phyloP scores from a whole-genome alignment of 2,797 vertebrate species.

The Tadarida brasiliensis region DNA sequence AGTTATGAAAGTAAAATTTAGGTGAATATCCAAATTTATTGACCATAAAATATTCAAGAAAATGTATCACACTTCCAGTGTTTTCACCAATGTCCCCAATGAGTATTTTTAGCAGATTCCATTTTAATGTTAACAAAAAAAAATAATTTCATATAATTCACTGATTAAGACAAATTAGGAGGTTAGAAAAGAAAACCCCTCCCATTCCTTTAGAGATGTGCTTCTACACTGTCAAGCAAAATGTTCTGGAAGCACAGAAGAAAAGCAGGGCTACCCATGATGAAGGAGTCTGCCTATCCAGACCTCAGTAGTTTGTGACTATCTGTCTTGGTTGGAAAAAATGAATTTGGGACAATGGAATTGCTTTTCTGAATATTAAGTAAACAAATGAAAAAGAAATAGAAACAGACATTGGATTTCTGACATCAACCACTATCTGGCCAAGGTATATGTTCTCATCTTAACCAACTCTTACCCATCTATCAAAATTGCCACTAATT shows the following conservation, averaged over 20 bases:
- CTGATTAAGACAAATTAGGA: neutral
- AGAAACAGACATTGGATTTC: neutral
- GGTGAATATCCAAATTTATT: neutral
- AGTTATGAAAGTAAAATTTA: conserved; percentile 35
- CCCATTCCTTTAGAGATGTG: neutral
- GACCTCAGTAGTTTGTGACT: neutral
- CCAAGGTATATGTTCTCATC: neutral
- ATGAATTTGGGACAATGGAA: conserved; percentile 8
- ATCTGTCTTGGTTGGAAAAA: neutral
- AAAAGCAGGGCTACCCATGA: neutral
- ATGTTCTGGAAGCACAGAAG: neutral
- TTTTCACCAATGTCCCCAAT: neutral
- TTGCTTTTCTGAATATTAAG: conserved; percentile 32
- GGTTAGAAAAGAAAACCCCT: neutral
- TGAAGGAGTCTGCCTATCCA: rapidly evolving
- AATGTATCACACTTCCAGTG: neutral
- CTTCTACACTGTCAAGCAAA: neutral
- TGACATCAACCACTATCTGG: neutral
- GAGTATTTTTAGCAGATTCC: conserved; percentile 16
- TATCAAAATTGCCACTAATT: neutral
- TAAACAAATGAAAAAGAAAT: conserved; percentile 52
- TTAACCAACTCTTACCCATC: neutral
- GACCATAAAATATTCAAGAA: neutral
- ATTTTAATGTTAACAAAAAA: neutral
- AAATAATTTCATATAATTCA: neutral